Evolutionary conservation across 1,140 invertebrate species (phyloP), one percentile per base, ranked within the genome.

Genomic region (Drosophila prosaltans): DNA sequence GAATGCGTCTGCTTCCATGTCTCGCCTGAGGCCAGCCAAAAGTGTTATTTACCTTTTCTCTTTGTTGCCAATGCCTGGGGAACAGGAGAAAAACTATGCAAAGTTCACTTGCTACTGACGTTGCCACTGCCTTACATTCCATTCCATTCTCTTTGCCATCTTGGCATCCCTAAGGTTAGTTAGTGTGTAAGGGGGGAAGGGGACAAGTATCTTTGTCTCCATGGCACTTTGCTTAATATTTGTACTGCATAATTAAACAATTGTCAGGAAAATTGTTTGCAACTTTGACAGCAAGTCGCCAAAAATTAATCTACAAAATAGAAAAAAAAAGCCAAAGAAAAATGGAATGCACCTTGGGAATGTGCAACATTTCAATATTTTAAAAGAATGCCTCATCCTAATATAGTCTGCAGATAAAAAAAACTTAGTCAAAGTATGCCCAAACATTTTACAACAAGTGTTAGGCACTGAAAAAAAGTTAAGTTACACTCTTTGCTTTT

Each of bases 1-100:
- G 68, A 59, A 78, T 86, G 74, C 74, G 66, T 73, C 69, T 81
- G 60, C 65, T 51, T 41, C 74, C 64, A 60, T 54, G 74, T 72
- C 68, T 72, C 65, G 68, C 74, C 70, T 54, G 66, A 60, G 72
- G 74, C 74, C 70, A 59, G 69, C 70, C 80, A 67, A 76, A 83
- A 86, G 76, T 88, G 80, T 88, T 88, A 83, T 83, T 86, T 88
- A 86, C 83, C 72, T 83, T 86, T 88, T 86, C 72, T 69, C 80
- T 88, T 82, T 88, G 83, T 81, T 86, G 58, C 63, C 69, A 59
- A 66, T 41, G 75, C 79, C 82, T 59, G 63, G 74, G 75, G 70
- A 86, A 72, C 45, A 51, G 45, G 45, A 26, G 45, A 2, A 26
- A 26, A 51, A 71, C 54, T 58, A 69, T 71, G 74, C 61, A 81